These are phyloP conservation scores for Heliornis fulica DNA, from an alignment of 2,113 vertebrate genomes.

Conservation along the genomic window DNA sequence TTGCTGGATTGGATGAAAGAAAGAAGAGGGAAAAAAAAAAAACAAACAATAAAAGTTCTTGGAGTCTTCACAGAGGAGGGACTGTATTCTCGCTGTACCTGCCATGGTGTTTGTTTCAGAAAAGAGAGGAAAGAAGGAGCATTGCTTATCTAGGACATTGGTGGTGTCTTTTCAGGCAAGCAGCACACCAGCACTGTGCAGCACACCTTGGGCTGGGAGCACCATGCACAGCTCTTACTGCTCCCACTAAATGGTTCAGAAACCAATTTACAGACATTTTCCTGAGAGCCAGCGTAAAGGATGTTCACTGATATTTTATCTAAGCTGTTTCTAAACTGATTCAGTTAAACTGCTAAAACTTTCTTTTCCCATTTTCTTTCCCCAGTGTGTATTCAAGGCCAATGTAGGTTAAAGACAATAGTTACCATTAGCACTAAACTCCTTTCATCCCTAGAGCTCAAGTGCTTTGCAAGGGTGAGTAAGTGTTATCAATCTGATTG, in stretches of 20 bases:
- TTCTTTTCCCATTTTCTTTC: neutral
- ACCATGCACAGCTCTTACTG: neutral
- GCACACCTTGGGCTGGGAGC: rapidly evolving
- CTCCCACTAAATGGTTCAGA: neutral
- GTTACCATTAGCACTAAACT: neutral
- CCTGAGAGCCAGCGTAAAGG: neutral
- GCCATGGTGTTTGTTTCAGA: neutral
- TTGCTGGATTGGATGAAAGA: neutral
- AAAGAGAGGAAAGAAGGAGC: neutral
- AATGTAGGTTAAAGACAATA: neutral
- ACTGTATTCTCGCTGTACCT: neutral
- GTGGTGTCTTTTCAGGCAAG: neutral
- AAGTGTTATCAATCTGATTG: neutral
- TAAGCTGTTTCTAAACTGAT: neutral
- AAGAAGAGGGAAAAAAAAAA: neutral
- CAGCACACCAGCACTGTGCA: neutral
- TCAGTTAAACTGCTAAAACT: neutral
- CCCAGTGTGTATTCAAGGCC: neutral
- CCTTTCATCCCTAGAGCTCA: neutral
- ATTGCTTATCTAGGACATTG: neutral
- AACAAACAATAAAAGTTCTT: neutral
- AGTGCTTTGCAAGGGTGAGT: neutral
- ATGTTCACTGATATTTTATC: neutral
- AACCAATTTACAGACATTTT: neutral
- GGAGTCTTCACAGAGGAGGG: neutral